Base-by-base conservation (phyloP, 2,797 vertebrate genomes). In the Bovichtus diacanthus region DNA sequence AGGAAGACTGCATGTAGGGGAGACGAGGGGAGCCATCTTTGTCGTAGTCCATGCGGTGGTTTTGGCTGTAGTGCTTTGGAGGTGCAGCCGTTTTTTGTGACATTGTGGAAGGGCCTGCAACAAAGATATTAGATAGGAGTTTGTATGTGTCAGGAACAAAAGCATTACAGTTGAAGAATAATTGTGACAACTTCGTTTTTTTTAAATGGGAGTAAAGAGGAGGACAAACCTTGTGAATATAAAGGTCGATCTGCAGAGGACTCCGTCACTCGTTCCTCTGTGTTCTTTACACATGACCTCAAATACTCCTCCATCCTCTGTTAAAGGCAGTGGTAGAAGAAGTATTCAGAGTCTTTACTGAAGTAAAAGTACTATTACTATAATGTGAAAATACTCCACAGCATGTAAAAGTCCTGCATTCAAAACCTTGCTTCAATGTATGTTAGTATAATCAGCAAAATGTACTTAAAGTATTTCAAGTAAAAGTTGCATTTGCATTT, bases 261-360 rank as follows among this genome's bases (percentile, higher is more conserved):
- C 5, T 61, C 76, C 10, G 18, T 76, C 50, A 47, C 38, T n/a
- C 10, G 29, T 27, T 86, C 66, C 7, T 90, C 79, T 63, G 46
- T 73, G 62, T 74, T 85, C 6, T 85, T 74, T 43, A 74, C 55
- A 62, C 54, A 74, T 15, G 68, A 74, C 5, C 69, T 89, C 58
- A 91, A 50, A 76, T 68, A 74, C 8, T 91, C 80, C 2, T 90
- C 88, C 72, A 75, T 81, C 67, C 38, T 84, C 92, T 95, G 82
- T 76, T 50, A 11, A 76, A 75, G 31, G 9, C 31, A 34, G 8
- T 34, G 31, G 31, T 34, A 31, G 31, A 34, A 34, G 31, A 34
- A 34, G 31, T 34, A 34, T 34, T 34, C 34, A 34, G 31, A 34
- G 8, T 9, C 6, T 9, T 9, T 34, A 9, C 31, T 34, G 34